These are phyloP conservation scores for Mesitornis unicolor DNA, from an alignment of 2,113 vertebrate species.

Conservation along the genomic window DNA sequence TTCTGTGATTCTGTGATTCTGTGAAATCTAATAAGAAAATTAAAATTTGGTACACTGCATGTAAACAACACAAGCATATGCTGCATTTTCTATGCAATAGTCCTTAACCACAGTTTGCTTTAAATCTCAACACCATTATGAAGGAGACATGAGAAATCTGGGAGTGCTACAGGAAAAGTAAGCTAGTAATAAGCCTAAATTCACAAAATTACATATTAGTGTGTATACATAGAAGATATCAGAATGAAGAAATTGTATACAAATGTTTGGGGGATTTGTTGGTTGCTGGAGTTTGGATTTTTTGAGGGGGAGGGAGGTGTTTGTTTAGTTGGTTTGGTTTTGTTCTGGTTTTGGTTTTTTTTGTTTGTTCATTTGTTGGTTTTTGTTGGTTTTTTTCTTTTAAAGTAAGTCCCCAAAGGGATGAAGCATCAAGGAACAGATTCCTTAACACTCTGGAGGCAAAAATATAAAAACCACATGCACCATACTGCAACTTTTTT, in stretches of 20 bases:
- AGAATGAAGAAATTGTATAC: not conserved
- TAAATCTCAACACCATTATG: not conserved
- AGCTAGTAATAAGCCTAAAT: not conserved
- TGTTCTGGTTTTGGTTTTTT: not conserved
- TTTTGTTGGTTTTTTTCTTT: not conserved
- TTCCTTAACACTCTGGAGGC: not conserved
- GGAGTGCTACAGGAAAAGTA: not conserved
- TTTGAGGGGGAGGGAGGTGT: not conserved
- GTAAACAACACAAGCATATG: not conserved
- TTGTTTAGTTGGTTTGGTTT: no score
- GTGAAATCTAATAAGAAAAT: not conserved
- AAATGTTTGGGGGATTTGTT: not conserved
- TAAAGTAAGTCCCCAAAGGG: not conserved
- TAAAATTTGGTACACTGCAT: not conserved
- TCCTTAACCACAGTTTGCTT: not conserved
- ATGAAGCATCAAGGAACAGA: not conserved
- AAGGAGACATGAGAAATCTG: not conserved
- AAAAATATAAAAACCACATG: conserved; percentile 29
- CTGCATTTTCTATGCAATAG: not conserved
- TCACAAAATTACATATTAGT: not conserved
- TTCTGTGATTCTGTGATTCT: no score
- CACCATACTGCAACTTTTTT: conserved; percentile 3
- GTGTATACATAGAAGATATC: not conserved
- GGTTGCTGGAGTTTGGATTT: rapidly evolving
- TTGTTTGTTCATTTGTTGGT: not conserved